These are phyloP conservation scores for Euplagia quadripunctaria DNA, from an alignment of 2,888 invertebrate genomes.

Conservation along the genomic window DNA sequence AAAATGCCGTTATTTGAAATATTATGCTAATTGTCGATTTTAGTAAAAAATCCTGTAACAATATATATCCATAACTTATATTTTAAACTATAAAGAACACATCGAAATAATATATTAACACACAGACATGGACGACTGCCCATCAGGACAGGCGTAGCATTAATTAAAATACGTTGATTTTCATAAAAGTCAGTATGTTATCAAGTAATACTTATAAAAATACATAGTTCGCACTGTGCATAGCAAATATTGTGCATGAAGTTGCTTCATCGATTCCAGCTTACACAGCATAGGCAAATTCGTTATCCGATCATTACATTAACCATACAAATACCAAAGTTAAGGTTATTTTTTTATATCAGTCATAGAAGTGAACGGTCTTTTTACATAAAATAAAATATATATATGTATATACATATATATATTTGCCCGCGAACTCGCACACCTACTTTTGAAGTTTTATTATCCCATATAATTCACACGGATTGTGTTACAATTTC, in stretches of 20 bases:
- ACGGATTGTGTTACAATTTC: slow-evolving; percentile 27
- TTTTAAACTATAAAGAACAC: slow-evolving; percentile 51
- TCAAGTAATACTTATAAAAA: slow-evolving; percentile 59
- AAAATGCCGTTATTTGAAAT: slow-evolving; percentile 29
- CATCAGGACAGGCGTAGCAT: slow-evolving; percentile 49
- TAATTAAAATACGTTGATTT: slow-evolving; percentile 37
- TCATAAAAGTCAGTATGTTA: slow-evolving; percentile 48
- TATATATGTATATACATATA: slow-evolving; percentile 1
- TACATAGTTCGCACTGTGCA: slow-evolving; percentile 67
- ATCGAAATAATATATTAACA: slow-evolving; percentile 53
- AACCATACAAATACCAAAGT: slow-evolving; percentile 32
- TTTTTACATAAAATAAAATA: slow-evolving; percentile 24
- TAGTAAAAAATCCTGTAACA: slow-evolving; percentile 43
- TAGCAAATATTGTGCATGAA: slow-evolving; percentile 71
- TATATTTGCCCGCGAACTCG: slow-evolving; percentile 21
- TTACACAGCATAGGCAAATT: slow-evolving; percentile 50
- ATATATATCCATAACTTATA: slow-evolving; percentile 44
- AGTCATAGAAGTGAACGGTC: slow-evolving; percentile 36
- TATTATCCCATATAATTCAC: slow-evolving; percentile 27
- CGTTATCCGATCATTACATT: slow-evolving; percentile 34
- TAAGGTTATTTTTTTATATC: slow-evolving; percentile 33
- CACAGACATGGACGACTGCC: slow-evolving; percentile 56
- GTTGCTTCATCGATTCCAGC: slow-evolving; percentile 53
- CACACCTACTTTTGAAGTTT: slow-evolving; percentile 19
- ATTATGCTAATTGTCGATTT: slow-evolving; percentile 44